Base-by-base conservation (phyloP, 2,113 vertebrate species). In the Chlorodrepanis virens region DNA sequence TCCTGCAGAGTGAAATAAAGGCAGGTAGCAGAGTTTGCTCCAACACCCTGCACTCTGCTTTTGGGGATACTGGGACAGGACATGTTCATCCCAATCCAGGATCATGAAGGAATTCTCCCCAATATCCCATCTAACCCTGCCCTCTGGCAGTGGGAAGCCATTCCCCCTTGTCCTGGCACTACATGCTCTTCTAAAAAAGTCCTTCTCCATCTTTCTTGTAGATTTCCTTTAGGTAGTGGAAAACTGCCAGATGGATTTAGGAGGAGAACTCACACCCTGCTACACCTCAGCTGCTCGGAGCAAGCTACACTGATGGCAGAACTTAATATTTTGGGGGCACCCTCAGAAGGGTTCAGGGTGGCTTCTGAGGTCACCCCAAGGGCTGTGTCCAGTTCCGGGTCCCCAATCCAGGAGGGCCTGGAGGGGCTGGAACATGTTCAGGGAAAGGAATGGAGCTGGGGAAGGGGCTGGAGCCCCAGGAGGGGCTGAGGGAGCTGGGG, bases 21-120 rank as follows among this genome's bases (percentile, higher is more conserved):
- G 52, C 65, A 57, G 45, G 10, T 0, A 2, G 2, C 21, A 37
- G 33, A 45, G 47, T 33, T 64, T 12, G 33, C 14, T 59, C 52
- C 37, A 35, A 12, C 33, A 45, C 10, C 1, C 2, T 27, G 6
- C 18, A 14, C 44, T 27, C 10, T 10, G 31, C 3, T 22, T 65
- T 49, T 7, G n/a, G 1, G 3, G 28, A 17, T 50, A 20, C 28
- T 20, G 1, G 28, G 14, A 6, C 17, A 8, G 35, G 24, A 37
- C 0, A 0, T 11, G 1, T 17, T 44, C 4, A 3, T 14, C 5
- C 14, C n/a, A 12, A 12, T 6, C 19, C 57, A 9, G 19, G 10
- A 31, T 12, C 1, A 2, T 3, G 0, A 61, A 15, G 29, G 28
- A 44, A 24, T 4, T 64, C 10, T 57, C n/a, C 31, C 27, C 23